A percentile compares a stretch with the other conserved stretches of the same genome.
These are phyloP conservation scores for Sebastes hubbsi DNA, from an alignment of 2,797 vertebrate species.

Conservation along the genomic window DNA sequence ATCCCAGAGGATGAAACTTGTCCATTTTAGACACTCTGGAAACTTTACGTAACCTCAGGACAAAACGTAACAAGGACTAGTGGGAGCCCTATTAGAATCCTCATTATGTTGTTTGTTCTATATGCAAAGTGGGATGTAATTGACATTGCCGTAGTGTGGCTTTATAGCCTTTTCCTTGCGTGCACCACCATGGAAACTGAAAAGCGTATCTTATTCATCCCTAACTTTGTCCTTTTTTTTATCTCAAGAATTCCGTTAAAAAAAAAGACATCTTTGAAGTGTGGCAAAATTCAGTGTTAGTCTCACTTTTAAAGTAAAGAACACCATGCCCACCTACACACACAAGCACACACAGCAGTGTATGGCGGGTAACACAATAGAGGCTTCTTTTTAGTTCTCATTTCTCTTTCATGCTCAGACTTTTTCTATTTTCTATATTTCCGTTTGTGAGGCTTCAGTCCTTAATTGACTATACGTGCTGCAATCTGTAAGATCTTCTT, in stretches of 20 bases:
- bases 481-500: neutral
- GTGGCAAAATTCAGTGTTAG: neutral
- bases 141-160: neutral
- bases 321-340: neutral
- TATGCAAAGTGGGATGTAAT: neutral
- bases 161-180: neutral
- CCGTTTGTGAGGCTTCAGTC: neutral
- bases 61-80: neutral
- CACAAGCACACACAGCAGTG: neutral
- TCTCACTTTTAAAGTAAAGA: neutral
- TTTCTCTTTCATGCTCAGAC: neutral
- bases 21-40: neutral
- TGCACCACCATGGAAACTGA: neutral
- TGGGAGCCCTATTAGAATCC: neutral
- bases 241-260: neutral
- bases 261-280: neutral
- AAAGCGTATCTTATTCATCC: neutral
- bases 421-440: neutral
- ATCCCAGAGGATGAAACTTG: neutral
- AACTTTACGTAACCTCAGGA: neutral
- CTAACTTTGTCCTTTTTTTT: neutral
- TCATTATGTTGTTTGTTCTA: neutral
- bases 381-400: neutral
- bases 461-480: neutral
- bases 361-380: neutral